A percentile compares a stretch with the other conserved stretches of the same genome.
These are phyloP conservation scores for Neostethus bicornis DNA, from an alignment of 2,797 vertebrate genomes.

Conservation along the genomic window DNA sequence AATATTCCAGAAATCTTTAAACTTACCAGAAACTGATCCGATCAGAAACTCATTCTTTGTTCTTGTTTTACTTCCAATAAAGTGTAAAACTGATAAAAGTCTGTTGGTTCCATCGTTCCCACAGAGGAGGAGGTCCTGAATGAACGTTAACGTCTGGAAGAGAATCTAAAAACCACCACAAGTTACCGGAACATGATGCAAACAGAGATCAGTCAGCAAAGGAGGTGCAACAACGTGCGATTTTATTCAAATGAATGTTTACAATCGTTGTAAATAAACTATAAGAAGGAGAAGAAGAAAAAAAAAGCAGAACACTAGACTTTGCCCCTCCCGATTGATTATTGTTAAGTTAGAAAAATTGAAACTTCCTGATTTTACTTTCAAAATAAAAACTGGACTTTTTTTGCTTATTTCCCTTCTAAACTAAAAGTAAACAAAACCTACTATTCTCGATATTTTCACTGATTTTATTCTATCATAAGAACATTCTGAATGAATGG, in stretches of 20 bases:
- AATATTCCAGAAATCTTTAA: not conserved
- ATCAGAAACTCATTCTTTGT: not conserved
- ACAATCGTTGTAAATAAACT: constrained; percentile 26
- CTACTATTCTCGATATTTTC: too few relatives aligned
- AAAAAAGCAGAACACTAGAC: constrained; percentile 33
- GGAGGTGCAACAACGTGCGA: not conserved
- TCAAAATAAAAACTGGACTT: constrained; percentile 47
- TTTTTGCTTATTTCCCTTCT: too few relatives aligned
- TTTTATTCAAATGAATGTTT: not conserved
- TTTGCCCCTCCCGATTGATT: constrained; percentile 33
- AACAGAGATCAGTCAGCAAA: not conserved
- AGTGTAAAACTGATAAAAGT: constrained; percentile 32
- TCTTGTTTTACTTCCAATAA: constrained; percentile 10
- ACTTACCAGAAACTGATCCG: constrained; percentile 40
- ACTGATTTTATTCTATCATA: too few relatives aligned
- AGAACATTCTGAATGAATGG: too few relatives aligned
- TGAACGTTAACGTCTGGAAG: not conserved
- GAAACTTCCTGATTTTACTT: constrained; percentile 35
- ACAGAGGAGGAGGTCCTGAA: constrained; percentile 8
- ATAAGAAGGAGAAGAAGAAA: constrained; percentile 22
- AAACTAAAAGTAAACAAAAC: too few relatives aligned
- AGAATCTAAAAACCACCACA: not conserved
- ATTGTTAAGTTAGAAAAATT: constrained; percentile 4
- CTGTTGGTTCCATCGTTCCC: constrained; percentile 30
- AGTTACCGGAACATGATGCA: not conserved